Conservation (phyloP, 1,140 invertebrate species). For the Eumaeus atala region DNA sequence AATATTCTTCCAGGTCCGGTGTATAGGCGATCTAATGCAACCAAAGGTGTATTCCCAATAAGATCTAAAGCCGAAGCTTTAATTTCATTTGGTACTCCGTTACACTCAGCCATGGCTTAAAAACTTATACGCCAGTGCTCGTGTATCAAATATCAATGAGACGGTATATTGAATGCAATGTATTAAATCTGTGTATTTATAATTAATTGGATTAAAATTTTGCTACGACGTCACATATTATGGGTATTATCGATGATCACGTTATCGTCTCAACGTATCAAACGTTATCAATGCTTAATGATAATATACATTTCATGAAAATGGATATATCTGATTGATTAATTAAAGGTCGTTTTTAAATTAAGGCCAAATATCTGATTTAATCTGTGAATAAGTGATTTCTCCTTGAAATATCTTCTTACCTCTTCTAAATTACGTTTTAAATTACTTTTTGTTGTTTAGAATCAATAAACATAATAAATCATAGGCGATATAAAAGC, state of each 20-base stretch:
- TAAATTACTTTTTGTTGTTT: too few species aligned
- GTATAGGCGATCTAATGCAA: constrained; percentile 53
- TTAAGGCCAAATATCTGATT: background rate
- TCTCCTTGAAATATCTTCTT: too few species aligned
- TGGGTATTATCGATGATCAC: background rate
- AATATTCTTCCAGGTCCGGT: constrained; percentile 53
- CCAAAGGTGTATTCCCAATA: constrained; percentile 58
- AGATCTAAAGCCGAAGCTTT: constrained; percentile 56
- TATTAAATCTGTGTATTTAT: constrained; percentile 15
- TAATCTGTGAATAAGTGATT: background rate
- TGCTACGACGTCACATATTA: constrained; percentile 2
- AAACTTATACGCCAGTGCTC: background rate
- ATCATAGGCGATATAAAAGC: too few species aligned
- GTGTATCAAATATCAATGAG: constrained; percentile 8
- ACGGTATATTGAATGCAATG: constrained; percentile 10
- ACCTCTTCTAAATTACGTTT: too few species aligned
- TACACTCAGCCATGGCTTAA: constrained; percentile 25
- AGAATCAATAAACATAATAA: too few species aligned
- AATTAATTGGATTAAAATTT: background rate
- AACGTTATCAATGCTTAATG: background rate
- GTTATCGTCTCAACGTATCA: background rate
- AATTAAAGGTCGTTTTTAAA: background rate
- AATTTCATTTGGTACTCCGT: constrained; percentile 40
- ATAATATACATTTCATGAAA: background rate
- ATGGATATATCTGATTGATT: background rate